Base-by-base conservation (phyloP, 2,888 invertebrate genomes). In the Spilosoma lubricipeda region DNA sequence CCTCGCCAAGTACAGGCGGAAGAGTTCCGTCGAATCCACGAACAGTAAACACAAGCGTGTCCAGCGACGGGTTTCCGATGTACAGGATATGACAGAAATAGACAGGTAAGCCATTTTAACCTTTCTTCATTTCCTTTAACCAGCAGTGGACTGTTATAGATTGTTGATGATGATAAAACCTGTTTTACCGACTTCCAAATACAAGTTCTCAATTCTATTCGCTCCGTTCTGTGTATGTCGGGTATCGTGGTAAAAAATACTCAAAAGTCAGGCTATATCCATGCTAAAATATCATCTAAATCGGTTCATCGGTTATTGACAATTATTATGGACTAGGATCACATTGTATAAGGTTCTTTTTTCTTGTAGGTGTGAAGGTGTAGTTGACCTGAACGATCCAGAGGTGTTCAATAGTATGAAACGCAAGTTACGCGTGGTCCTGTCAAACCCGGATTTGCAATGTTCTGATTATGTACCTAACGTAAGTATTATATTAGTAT, bases 1-100 rank as follows among this genome's bases (percentile, higher is more conserved):
- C 89, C 96, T 99, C 82, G 99, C 98, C 65, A 99, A 99, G 93
- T 99, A 99, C 94, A 96, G 99, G 7, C 96, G 97, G 82, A 97
- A 97, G 90, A 96, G 97, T 74, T 96, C 97, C 78, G 95, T 93
- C 30, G 96, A 93, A 76, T 86, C 87, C 68, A 79, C 77, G 52
- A 64, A 72, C 27, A 80, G 75, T 77, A 88, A 86, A 71, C 86
- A 88, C 69, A 81, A 77, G 71, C 86, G 90, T 72, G 74, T 75
- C 7, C 86, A 84, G 74, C 81, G 91, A 0, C 85, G 93, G 1
- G 85, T 86, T n/a, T 87, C 90, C 13, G 93, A 92, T 73, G 85
- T 87, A 36, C 88, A 88, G 23, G 91, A 93, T 68, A 33, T 68
- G 33, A 79, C 89, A 0, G 92, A 93, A 0, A 67, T 90, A 2